A percentile compares a stretch with the other conserved stretches of the same genome.
Conservation (phyloP, 1,140 invertebrate genomes). For the Drosophila ficusphila region DNA sequence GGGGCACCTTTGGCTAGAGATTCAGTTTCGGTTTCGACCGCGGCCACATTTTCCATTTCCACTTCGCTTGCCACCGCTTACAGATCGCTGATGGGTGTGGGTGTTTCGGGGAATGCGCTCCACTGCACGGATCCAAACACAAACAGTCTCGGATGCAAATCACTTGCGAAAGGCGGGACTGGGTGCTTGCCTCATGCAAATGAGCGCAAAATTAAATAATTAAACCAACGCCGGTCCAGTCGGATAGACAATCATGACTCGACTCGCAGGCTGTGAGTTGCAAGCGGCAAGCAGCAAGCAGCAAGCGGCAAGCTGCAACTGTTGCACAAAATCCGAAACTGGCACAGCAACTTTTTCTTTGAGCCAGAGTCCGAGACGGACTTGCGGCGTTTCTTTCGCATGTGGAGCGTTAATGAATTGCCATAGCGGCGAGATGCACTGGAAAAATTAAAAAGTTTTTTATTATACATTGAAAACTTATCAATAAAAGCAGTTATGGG, state of each 20-base stretch:
- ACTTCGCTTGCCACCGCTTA: constrained; percentile 13
- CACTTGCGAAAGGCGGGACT: constrained; percentile 52
- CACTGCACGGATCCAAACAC: constrained; percentile 56
- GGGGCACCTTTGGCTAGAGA: constrained; percentile 7
- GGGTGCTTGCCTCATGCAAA: constrained; percentile 52
- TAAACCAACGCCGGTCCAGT: constrained; percentile 56
- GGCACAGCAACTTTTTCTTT: constrained; percentile 82
- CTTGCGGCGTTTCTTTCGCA: constrained; percentile 53
- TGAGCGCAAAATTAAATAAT: constrained; percentile 81
- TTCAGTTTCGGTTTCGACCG: background rate
- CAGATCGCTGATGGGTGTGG: constrained; percentile 22
- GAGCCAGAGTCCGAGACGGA: constrained; percentile 45
- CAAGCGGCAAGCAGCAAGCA: background rate
- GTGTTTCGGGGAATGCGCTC: constrained; percentile 22
- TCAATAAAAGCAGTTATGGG: background rate
- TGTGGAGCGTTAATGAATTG: constrained; percentile 80
- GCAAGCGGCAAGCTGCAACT: constrained; percentile 24
- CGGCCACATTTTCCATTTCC: constrained; percentile 23
- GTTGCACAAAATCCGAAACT: constrained; percentile 69
- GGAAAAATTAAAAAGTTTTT: background rate
- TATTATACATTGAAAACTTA: background rate
- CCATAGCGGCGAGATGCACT: constrained; percentile 28
- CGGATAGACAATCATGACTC: constrained; percentile 23
- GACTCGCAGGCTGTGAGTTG: constrained; percentile 29
- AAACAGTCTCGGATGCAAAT: constrained; percentile 65